Percentiles rank a stretch among this genome's conserved stretches.
Evolutionary conservation across 2,888 invertebrate genomes (phyloP).

Genomic region (Anagyrus pseudococci): DNA sequence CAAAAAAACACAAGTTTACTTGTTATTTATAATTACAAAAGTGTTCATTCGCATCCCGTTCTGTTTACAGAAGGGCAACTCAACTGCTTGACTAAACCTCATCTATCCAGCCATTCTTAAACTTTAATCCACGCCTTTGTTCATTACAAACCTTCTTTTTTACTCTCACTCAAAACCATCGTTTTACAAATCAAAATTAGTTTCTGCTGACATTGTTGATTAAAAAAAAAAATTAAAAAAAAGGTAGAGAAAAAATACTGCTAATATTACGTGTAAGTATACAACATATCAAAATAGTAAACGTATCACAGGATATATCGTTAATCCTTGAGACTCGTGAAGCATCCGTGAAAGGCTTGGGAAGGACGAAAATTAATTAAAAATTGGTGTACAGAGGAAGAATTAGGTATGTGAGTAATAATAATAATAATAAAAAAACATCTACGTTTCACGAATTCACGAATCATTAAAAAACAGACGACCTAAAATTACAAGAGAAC

Average conservation of each 20-base stretch:
- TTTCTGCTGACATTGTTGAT: slow-evolving; percentile 19
- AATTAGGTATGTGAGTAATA: background rate
- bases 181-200: slow-evolving; percentile 13
- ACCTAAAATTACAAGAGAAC: slow-evolving; percentile 34
- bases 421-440: slow-evolving; percentile 11
- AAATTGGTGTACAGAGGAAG: slow-evolving; percentile 12
- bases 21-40: slow-evolving; percentile 30
- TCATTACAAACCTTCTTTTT: slow-evolving; percentile 19
- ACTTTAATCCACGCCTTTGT: slow-evolving; percentile 36
- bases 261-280: slow-evolving; percentile 10
- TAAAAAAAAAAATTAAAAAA: slow-evolving; percentile 16
- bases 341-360: slow-evolving; percentile 36
- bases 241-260: slow-evolving; percentile 30
- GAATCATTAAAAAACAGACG: slow-evolving; percentile 35
- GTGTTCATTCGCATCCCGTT: background rate
- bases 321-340: slow-evolving; percentile 40
- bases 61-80: slow-evolving; percentile 16
- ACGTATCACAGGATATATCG: slow-evolving; percentile 42
- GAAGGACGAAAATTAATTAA: slow-evolving; percentile 21
- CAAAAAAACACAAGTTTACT: slow-evolving; percentile 36
- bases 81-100: slow-evolving; percentile 30
- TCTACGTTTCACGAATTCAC: slow-evolving; percentile 39
- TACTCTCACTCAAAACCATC: slow-evolving; percentile 9
- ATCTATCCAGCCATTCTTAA: slow-evolving; percentile 44
- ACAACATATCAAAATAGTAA: slow-evolving; percentile 33